These are phyloP conservation scores for Syndactyla subalaris DNA, from an alignment of 2,797 vertebrate species.

Conservation along the genomic window DNA sequence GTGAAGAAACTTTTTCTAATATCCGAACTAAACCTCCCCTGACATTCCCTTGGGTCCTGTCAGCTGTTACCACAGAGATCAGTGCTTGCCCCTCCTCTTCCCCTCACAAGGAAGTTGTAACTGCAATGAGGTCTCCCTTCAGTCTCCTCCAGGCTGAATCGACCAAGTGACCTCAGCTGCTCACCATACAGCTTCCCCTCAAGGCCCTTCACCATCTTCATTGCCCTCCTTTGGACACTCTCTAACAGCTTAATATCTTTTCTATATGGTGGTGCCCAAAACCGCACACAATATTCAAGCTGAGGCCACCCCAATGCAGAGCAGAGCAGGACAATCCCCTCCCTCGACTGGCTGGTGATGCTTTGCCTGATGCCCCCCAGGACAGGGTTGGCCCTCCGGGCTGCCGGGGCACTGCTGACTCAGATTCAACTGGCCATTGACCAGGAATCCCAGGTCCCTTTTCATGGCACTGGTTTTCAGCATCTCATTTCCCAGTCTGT, in stretches of 20 bases:
- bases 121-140: neutral
- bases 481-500: neutral
- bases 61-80: neutral
- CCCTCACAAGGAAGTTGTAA: neutral
- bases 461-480: neutral
- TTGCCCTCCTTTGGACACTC: neutral
- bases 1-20: neutral
- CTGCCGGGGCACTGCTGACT: neutral
- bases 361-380: neutral
- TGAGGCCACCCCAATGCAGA: neutral
- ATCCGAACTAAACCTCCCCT: neutral
- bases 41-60: neutral
- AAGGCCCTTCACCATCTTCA: neutral
- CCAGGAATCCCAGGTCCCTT: neutral
- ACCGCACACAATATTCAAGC: neutral
- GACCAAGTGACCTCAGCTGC: neutral
- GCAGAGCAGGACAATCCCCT: neutral
- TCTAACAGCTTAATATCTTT: neutral
- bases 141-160: neutral
- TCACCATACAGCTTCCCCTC: neutral
- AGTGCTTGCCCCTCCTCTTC: neutral
- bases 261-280: neutral
- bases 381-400: neutral
- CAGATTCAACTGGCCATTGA: neutral
- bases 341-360: accelerated